Evolutionary conservation across 2,113 vertebrate species (phyloP).

Genomic region (Dicaeum eximium): DNA sequence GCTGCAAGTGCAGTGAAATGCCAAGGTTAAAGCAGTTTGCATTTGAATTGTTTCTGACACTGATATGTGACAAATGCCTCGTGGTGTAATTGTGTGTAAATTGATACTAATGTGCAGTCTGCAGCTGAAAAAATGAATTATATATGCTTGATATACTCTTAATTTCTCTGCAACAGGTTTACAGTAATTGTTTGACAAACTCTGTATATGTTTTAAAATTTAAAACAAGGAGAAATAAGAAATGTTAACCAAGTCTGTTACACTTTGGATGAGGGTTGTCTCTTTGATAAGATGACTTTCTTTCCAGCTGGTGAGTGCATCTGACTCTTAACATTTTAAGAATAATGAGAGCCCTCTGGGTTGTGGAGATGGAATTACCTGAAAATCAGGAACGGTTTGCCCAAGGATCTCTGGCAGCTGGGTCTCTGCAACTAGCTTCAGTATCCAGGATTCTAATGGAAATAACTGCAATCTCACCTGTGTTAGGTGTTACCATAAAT

Average conservation of each 20-base stretch:
- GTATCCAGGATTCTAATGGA: background rate
- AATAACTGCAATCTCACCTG: background rate
- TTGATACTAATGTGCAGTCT: background rate
- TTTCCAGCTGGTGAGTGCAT: background rate
- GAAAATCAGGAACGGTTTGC: background rate
- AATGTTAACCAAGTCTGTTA: background rate
- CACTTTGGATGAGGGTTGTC: background rate
- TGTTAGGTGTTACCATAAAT: background rate
- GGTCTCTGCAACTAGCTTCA: background rate
- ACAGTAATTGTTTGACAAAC: too few species aligned
- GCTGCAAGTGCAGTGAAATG: background rate
- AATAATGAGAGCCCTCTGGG: background rate
- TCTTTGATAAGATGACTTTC: background rate
- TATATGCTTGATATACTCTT: accelerated
- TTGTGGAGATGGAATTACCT: background rate
- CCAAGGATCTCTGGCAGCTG: background rate
- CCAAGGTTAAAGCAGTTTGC: background rate
- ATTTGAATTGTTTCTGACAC: background rate
- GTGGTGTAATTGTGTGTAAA: background rate
- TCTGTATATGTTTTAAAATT: background rate
- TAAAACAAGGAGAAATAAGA: background rate
- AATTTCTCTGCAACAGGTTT: too few species aligned
- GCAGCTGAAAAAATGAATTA: background rate
- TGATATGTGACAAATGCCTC: background rate
- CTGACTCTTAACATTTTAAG: background rate